These are phyloP conservation scores for Oedothorax gibbosus DNA, from an alignment of 1,140 invertebrate genomes.

Conservation along the genomic window DNA sequence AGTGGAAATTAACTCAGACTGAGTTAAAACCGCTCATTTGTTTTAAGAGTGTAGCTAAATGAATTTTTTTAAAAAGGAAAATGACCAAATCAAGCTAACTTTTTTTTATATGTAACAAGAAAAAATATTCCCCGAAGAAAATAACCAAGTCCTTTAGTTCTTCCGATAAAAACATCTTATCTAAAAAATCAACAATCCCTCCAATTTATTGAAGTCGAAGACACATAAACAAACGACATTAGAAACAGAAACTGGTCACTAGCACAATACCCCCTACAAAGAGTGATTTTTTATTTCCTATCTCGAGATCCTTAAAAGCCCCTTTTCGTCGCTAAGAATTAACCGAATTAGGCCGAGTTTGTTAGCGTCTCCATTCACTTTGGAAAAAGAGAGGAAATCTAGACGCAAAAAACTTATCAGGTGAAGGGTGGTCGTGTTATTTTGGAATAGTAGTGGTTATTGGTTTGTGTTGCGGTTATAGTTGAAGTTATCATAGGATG, in stretches of 20 bases:
- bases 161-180: background rate
- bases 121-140: too few relatives aligned
- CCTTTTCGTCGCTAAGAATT: constrained; percentile 56
- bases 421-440: background rate
- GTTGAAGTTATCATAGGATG: too few relatives aligned
- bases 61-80: too few relatives aligned
- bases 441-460: too few relatives aligned
- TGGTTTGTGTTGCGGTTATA: too few relatives aligned
- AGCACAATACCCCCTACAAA: background rate
- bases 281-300: constrained; percentile 43
- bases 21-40: too few relatives aligned
- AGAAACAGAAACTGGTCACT: constrained; percentile 9
- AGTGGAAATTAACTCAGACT: too few relatives aligned
- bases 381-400: constrained; percentile 15
- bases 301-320: constrained; percentile 16
- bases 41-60: too few relatives aligned
- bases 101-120: too few relatives aligned
- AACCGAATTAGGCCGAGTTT: constrained; percentile 56
- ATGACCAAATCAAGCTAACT: too few relatives aligned
- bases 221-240: background rate
- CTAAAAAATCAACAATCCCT: background rate
- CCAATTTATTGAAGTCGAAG: background rate
- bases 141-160: background rate
- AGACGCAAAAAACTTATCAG: constrained; percentile 3
- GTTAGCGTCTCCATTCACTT: constrained; percentile 46